phyloP scores from a whole-genome alignment of 2,113 vertebrate genomes.

The Cranoglanis bouderius region DNA sequence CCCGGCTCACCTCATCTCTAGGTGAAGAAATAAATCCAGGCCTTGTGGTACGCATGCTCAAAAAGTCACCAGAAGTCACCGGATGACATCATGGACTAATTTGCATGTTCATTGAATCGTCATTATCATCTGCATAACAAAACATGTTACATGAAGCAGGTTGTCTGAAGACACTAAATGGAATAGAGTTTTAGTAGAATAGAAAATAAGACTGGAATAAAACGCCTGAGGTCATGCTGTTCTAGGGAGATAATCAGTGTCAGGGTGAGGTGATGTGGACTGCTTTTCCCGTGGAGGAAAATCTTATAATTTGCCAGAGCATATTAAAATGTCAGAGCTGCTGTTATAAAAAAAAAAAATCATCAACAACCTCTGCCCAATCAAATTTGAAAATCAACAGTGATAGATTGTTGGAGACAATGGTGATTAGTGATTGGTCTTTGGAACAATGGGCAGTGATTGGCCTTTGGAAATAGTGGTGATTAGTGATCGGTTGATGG shows the following conservation, averaged over 20 bases:
- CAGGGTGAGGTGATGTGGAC: not conserved
- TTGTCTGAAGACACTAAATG: too few relatives aligned
- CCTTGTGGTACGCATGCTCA: not conserved
- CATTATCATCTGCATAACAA: not conserved
- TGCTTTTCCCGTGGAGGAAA: not conserved
- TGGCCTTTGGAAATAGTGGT: not conserved
- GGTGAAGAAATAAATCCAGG: constrained; percentile 10
- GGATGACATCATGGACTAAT: not conserved
- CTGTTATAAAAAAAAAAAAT: not conserved
- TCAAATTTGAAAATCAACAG: not conserved
- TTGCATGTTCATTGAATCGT: not conserved
- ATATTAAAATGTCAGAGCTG: not conserved
- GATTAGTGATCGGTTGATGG: not conserved
- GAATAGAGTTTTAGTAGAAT: not conserved
- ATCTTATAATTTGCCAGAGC: not conserved
- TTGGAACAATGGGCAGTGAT: not conserved
- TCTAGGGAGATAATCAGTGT: not conserved
- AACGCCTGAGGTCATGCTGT: not conserved
- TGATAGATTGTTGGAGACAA: not conserved
- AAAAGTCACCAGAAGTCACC: not conserved
- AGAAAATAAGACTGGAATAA: not conserved
- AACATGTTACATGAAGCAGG: not conserved
- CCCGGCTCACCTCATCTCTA: not conserved
- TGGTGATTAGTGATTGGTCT: not conserved
- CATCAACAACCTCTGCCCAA: not conserved